These are phyloP conservation scores for Rallus crepitans DNA, from an alignment of 2,797 vertebrate species.

Conservation along the genomic window DNA sequence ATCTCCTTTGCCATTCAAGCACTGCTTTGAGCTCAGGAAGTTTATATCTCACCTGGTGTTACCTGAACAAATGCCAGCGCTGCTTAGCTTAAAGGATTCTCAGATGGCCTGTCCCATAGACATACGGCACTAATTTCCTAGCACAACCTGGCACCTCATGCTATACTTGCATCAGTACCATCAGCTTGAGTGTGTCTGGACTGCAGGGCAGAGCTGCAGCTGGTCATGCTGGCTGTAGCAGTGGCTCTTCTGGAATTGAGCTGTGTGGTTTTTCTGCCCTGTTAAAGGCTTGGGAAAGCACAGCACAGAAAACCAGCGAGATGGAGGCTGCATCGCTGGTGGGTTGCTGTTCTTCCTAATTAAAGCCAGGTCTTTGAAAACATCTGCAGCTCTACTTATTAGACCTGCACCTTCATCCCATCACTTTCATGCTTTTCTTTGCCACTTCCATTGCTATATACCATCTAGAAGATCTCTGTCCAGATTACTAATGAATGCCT, in stretches of 20 bases:
- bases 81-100: neutral
- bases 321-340: rapidly evolving
- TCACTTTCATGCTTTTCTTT: neutral
- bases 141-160: rapidly evolving
- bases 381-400: neutral
- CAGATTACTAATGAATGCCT: slow-evolving; percentile 17
- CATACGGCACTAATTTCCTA: neutral
- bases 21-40: neutral
- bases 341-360: neutral
- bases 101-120: neutral
- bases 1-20: neutral
- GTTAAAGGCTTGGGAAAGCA: neutral
- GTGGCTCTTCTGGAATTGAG: neutral
- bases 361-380: neutral
- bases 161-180: neutral
- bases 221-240: rapidly evolving
- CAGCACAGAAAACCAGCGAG: neutral
- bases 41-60: neutral
- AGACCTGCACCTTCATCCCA: neutral
- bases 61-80: neutral
- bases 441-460: neutral
- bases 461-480: neutral
- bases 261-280: neutral
- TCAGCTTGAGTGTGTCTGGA: neutral
- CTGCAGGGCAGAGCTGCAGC: neutral